These are phyloP conservation scores for Clamator glandarius DNA, from an alignment of 2,797 vertebrate species.

Conservation along the genomic window DNA sequence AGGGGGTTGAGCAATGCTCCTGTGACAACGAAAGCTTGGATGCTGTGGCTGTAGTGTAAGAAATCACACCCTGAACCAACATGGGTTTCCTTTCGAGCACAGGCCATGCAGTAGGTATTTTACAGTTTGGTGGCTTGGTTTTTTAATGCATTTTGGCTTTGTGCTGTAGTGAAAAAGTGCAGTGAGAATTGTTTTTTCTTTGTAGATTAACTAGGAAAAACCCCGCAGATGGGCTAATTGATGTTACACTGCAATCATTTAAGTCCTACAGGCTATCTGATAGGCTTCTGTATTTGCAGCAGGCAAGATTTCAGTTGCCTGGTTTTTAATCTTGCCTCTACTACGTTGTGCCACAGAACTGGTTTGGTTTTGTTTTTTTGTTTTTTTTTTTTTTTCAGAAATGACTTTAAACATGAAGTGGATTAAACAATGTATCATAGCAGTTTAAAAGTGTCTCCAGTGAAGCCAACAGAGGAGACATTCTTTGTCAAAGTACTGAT, in stretches of 20 bases:
- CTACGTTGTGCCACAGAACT: not conserved
- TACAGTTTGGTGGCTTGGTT: not conserved
- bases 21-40: not conserved
- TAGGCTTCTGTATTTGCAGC: not conserved
- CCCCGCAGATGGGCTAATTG: not conserved
- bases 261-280: not conserved
- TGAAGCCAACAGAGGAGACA: slow-evolving; percentile 25
- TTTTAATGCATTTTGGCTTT: not conserved
- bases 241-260: not conserved
- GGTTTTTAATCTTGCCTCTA: not conserved
- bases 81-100: not conserved
- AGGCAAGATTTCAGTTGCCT: not conserved
- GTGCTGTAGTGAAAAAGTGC: not conserved
- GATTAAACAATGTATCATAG: not conserved
- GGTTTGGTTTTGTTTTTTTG: too few relatives aligned
- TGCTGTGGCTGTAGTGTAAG: not conserved
- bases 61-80: not conserved
- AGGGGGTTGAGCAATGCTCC: not conserved
- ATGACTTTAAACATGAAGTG: not conserved
- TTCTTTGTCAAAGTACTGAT: slow-evolving; percentile 35
- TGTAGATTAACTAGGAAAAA: not conserved
- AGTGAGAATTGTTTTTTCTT: not conserved
- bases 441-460: not conserved
- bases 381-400: not conserved
- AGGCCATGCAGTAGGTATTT: not conserved